phyloP scores from a whole-genome alignment of 2,888 invertebrate species.

The Adelphocoris suturalis region DNA sequence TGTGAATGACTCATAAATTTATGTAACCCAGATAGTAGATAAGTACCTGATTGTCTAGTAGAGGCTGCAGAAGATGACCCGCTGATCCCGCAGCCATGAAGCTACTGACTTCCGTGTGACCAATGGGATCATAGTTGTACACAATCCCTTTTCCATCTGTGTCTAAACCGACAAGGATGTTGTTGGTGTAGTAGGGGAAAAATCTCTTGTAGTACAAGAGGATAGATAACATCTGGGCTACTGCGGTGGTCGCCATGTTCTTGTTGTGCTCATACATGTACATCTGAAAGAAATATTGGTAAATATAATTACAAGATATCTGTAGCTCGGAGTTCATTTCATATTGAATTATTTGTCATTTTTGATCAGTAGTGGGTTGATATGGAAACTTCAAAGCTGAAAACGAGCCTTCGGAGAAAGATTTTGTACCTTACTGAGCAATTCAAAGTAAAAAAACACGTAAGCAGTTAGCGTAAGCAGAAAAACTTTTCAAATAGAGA shows the following conservation, averaged over 20 bases:
- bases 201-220: constrained; percentile 97
- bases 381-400: no score
- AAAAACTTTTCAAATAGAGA: no score
- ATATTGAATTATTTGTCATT: no score
- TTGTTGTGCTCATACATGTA: constrained; percentile 96
- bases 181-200: constrained; percentile 98
- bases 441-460: no score
- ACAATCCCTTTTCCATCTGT: constrained; percentile 95
- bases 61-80: constrained; percentile 93
- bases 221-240: constrained; percentile 97
- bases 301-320: no score
- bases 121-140: constrained; percentile 98
- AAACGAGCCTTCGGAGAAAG: no score
- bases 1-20: no score
- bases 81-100: constrained; percentile 96
- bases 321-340: no score
- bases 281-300: constrained; percentile 82
- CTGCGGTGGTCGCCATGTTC: constrained; percentile 93
- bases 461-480: no score
- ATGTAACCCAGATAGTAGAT: no score
- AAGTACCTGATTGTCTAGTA: constrained; percentile 93
- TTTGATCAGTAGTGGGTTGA: no score
- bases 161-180: constrained; percentile 96
- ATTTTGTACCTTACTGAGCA: no score
- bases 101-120: constrained; percentile 91